Evolutionary conservation across 2,797 vertebrate genomes (phyloP), one percentile per base, ranked within the genome.

Genomic region (Mastacembelus armatus): DNA sequence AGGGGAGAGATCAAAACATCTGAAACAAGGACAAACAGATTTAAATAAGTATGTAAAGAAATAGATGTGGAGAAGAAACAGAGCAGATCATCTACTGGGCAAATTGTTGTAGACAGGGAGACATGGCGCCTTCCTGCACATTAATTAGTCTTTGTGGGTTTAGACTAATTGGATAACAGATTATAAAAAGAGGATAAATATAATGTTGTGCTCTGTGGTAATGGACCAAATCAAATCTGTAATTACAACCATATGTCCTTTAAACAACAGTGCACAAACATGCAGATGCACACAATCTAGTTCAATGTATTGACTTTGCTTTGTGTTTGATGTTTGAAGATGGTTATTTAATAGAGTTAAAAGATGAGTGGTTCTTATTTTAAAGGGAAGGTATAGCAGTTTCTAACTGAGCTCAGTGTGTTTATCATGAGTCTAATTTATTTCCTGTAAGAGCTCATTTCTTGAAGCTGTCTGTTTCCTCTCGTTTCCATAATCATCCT

Each of bases 111-210:
- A 27, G 26, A 21, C 33, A 14, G 22, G 18, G 45, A 70, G 40
- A 58, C 26, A 5, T 62, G 79, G 81, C 58, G 70, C 83, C 88
- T 40, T 55, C 57, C 59, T 61, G 50, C 39, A 69, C 68, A 61
- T 81, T 83, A 77, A 79, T 82, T 85, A 76, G 71, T 71, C 68
- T 77, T 43, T 62, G 74, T 81, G 83, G 80, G 51, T 83, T 90
- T 69, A 22, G 36, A 64, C 47, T 80, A 80, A 88, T 62, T 81
- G 42, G 43, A 10, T 62, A 72, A 73, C 68, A 76, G 73, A 79
- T 76, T 72, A 77, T 70, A 72, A 68, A n/a, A 79, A 57, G 21
- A 39, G 47, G 63, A 81, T 77, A 80, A 65, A 83, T 56, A 18
- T 71, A 72, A 71, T 68, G 62, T 62, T 60, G 32, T 64, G 62